phyloP scores from a whole-genome alignment of 2,797 vertebrate genomes.

The Trachurus trachurus region DNA sequence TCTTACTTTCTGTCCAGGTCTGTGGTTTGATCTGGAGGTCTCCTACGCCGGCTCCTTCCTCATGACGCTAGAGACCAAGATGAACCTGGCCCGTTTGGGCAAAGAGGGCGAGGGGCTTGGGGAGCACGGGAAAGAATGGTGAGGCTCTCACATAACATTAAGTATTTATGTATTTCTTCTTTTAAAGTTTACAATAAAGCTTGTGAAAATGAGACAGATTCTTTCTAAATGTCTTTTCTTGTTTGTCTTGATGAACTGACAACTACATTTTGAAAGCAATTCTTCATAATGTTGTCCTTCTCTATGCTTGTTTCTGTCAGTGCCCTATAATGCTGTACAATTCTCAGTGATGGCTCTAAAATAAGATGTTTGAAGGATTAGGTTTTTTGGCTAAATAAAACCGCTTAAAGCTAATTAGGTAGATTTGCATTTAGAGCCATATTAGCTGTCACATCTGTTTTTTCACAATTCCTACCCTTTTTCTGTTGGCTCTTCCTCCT shows the following conservation, averaged over 20 bases:
- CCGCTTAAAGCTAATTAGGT: constrained; percentile 12
- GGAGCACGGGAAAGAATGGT: constrained; percentile 97
- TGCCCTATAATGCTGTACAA: not conserved
- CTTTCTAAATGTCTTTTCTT: not conserved
- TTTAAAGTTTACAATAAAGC: not conserved
- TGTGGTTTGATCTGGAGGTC: constrained; percentile 98
- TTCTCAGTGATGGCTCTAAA: constrained; percentile 12
- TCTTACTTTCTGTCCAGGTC: constrained; percentile 80
- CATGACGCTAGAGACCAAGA: constrained; percentile 99
- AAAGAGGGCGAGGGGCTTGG: constrained; percentile 96
- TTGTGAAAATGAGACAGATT: not conserved
- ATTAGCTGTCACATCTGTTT: constrained; percentile 50
- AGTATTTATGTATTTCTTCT: not conserved
- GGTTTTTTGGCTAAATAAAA: constrained; percentile 14
- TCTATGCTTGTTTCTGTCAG: constrained; percentile 7
- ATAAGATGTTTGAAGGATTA: constrained; percentile 30
- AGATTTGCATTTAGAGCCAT: constrained; percentile 40
- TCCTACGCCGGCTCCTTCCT: constrained; percentile 97
- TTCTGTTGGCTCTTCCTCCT: constrained; percentile 54
- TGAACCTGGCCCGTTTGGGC: constrained; percentile 97
- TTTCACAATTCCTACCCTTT: constrained; percentile 56
- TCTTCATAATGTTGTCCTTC: constrained; percentile 15
- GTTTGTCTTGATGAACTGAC: no score
- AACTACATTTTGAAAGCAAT: not conserved
- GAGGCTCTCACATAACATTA: constrained; percentile 69